Evolutionary conservation across 2,888 invertebrate species (phyloP).

Genomic region (Conus canariensis): DNA sequence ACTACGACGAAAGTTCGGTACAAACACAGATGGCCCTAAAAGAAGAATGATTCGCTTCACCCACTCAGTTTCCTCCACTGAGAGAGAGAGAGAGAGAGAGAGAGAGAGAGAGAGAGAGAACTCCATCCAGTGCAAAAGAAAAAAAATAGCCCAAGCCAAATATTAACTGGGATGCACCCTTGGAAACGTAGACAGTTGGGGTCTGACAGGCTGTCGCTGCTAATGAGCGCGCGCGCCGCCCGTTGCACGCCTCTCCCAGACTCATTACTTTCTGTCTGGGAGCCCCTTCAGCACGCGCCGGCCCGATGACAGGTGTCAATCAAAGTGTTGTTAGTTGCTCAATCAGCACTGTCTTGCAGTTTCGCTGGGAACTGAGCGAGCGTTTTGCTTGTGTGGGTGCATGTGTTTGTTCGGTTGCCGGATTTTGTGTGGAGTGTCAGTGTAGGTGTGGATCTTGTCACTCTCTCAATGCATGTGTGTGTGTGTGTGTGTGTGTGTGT

Average conservation of each 20-base stretch:
- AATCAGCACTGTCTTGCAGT: neutral
- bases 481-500: too few species aligned
- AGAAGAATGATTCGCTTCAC: too few species aligned
- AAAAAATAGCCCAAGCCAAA: neutral
- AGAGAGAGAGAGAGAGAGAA: too few species aligned
- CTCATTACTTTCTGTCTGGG: conserved; percentile 35
- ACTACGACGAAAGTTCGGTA: neutral
- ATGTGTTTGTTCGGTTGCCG: neutral
- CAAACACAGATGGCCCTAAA: neutral
- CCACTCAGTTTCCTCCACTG: too few species aligned
- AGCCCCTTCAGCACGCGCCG: conserved; percentile 21
- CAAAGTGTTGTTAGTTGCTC: conserved; percentile 34
- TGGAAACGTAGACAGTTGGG: neutral
- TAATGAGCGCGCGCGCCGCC: conserved; percentile 34
- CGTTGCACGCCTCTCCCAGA: neutral
- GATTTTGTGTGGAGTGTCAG: neutral
- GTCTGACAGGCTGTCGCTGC: conserved; percentile 6
- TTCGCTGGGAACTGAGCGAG: neutral
- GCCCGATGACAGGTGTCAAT: conserved; percentile 42
- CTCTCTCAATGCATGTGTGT: too few species aligned
- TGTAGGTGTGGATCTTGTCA: too few species aligned
- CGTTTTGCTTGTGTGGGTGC: neutral
- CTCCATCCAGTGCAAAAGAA: too few species aligned
- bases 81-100: too few species aligned
- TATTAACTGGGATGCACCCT: neutral